phyloP scores from a whole-genome alignment of 92 coral and sea anemone genomes.

The Palythoa caribaeorum region DNA sequence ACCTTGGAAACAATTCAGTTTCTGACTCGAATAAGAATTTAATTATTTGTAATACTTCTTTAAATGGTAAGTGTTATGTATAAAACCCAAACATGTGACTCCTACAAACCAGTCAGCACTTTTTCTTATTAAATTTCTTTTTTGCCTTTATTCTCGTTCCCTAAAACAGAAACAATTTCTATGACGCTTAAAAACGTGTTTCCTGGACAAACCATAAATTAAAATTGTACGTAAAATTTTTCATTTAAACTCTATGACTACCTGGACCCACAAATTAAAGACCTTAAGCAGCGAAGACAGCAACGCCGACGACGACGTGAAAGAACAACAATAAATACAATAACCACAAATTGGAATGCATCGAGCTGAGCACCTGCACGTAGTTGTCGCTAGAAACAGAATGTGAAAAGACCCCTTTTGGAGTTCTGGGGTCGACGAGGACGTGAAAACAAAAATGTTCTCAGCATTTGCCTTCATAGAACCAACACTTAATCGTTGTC shows the following conservation, averaged over 20 bases:
- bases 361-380: too few relatives aligned
- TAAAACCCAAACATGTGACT: constrained; percentile 44
- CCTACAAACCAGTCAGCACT: background rate
- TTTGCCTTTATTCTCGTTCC: constrained; percentile 53
- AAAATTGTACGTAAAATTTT: constrained; percentile 42
- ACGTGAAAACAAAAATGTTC: too few relatives aligned
- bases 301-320: background rate
- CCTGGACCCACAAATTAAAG: background rate
- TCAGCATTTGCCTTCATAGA: too few relatives aligned
- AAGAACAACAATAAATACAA: too few relatives aligned
- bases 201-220: constrained; percentile 32
- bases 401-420: too few relatives aligned
- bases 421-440: too few relatives aligned
- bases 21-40: background rate
- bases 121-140: background rate
- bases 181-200: constrained; percentile 27
- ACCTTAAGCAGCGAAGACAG: background rate
- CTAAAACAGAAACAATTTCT: constrained; percentile 71
- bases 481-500: too few relatives aligned
- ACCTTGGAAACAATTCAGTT: background rate
- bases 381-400: too few relatives aligned
- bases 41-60: background rate
- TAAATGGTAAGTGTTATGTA: background rate
- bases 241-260: background rate
- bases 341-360: too few relatives aligned